Conservation (phyloP, 2,797 vertebrate species). For the Chrosomus eos region DNA sequence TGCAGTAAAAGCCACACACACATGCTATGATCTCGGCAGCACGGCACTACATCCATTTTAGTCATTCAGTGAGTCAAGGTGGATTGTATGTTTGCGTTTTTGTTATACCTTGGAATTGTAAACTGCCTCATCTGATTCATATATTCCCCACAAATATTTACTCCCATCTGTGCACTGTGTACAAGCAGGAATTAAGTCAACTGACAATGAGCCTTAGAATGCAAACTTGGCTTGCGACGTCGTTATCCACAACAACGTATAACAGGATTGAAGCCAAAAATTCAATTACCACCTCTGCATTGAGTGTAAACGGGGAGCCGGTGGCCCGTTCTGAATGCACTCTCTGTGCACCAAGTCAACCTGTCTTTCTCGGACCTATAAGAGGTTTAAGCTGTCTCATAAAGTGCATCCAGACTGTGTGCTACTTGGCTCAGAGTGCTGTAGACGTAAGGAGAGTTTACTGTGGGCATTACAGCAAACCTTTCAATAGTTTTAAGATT, state of each 20-base stretch:
- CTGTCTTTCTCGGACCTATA: conserved; percentile 24
- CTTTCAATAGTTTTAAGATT: conserved; percentile 14
- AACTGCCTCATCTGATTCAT: conserved; percentile 51
- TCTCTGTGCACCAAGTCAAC: not conserved
- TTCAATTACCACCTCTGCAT: conserved; percentile 44
- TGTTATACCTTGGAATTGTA: conserved; percentile 42
- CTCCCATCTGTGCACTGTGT: conserved; percentile 47
- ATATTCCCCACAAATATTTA: conserved; percentile 59
- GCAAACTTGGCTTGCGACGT: conserved; percentile 52
- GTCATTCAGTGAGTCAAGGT: conserved; percentile 36
- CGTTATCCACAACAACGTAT: conserved; percentile 44
- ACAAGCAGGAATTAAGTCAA: conserved; percentile 54
- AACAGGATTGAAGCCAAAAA: conserved; percentile 44
- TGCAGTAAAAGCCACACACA: conserved; percentile 10
- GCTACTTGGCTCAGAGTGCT: not conserved
- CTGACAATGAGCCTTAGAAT: conserved; percentile 50
- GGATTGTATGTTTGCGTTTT: conserved; percentile 36
- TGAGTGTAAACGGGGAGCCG: conserved; percentile 29
- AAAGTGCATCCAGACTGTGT: conserved; percentile 22
- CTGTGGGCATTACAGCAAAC: not conserved
- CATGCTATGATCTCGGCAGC: conserved; percentile 23
- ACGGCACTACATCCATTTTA: not conserved
- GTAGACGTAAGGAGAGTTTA: conserved; percentile 19
- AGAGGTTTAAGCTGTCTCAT: conserved; percentile 19
- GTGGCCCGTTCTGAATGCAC: conserved; percentile 14